Base-by-base conservation (phyloP, 2,888 invertebrate genomes). In the Idaea straminata region DNA sequence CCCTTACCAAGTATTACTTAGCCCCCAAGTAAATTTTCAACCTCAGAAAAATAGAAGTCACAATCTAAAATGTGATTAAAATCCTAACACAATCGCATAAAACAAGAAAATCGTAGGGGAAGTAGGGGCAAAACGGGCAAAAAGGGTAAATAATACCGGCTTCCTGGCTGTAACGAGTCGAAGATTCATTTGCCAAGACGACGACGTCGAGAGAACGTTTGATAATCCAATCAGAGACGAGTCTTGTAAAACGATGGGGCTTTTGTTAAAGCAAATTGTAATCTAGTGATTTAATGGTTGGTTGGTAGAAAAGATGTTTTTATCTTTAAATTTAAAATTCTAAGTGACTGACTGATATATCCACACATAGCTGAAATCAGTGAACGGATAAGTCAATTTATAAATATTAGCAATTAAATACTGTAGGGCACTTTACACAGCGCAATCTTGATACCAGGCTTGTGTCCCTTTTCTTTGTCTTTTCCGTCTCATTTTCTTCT, bases 81-180 rank as follows among this genome's bases (percentile, higher is more conserved):
- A 47, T 47, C 47, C 47, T 47, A 47, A 47, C 47, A 47, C 47
- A 47, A 47, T 47, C 47, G 47, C 47, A 47, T 47, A 47, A 47
- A 47, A 47, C 7, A 47, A 47, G 6, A 36, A 47, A 4, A 47
- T 47, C 47, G 47, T 47, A 47, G 10, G 47, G 47, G 47, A 47
- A 47, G 47, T 47, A 7, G 47, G 47, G 47, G 47, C 13, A 47
- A 47, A 47, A 47, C 47, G 47, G 47, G 13, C 47, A 47, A 47
- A 47, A 47, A 47, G 47, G 47, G 47, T 47, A 47, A 47, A 47
- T 47, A 47, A 47, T 47, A 2, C 47, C 13, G 13, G 47, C 47
- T 47, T 47, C 47, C 47, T 47, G 47, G 13, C 47, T 13, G 47
- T 47, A 47, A 47, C 47, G 47, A 47, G 47, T 47, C 47, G 47